Evolutionary conservation across 2,113 vertebrate species (phyloP).

Genomic region (Ptilonorhynchus violaceus): DNA sequence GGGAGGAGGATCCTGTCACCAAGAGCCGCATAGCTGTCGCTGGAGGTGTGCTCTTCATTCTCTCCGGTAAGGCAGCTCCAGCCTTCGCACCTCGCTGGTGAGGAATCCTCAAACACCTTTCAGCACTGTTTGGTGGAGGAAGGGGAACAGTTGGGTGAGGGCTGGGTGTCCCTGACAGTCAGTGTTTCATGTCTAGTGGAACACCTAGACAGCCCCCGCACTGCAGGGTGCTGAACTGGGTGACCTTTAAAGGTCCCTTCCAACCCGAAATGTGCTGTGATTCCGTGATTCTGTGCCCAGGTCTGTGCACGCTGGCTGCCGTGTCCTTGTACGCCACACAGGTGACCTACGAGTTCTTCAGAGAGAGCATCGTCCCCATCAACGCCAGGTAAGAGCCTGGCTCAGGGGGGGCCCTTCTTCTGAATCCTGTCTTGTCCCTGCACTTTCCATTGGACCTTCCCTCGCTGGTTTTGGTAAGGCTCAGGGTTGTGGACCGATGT

Average conservation of each 20-base stretch:
- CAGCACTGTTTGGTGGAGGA: not conserved
- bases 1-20: conserved; percentile 88
- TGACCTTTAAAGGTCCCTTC: not conserved
- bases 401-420: accelerated
- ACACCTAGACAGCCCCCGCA: not conserved
- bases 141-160: not conserved
- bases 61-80: conserved; percentile 81
- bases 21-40: conserved; percentile 89
- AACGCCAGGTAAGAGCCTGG: conserved; percentile 83
- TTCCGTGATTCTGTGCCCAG: conserved; percentile 54
- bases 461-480: not conserved
- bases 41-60: conserved; percentile 87
- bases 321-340: conserved; percentile 94
- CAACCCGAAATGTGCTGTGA: not conserved
- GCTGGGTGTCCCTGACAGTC: not conserved
- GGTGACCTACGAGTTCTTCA: conserved; percentile 94
- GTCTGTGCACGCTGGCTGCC: conserved; percentile 87
- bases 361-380: conserved; percentile 83
- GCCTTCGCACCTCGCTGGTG: not conserved
- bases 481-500: accelerated
- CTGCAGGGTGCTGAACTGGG: not conserved
- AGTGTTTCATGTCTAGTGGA: accelerated
- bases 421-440: not conserved
- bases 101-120: not conserved
- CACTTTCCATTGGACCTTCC: not conserved